Evolutionary conservation across 1,140 invertebrate species (phyloP), one percentile per base, ranked within the genome.

Genomic region (Philaenus spumarius): DNA sequence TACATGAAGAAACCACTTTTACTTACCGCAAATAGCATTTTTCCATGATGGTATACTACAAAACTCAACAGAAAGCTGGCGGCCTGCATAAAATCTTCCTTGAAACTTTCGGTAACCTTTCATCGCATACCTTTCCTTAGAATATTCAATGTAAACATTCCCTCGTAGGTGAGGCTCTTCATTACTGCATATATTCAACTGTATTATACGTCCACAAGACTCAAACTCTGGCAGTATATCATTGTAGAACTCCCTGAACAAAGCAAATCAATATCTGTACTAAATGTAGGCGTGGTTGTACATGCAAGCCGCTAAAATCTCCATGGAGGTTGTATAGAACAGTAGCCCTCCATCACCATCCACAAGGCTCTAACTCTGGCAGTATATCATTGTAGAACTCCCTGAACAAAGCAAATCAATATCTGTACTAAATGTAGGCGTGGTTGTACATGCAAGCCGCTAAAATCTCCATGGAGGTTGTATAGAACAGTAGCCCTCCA

Each of bases 121-220:
- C 0, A 90, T 75, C 4, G 89, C 86, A 59, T 83, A 80, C 43
- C 84, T 78, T 63, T 82, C 79, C 64, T 75, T 80, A 20, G 72
- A 70, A 77, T 86, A 97, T 69, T 95, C 89, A 40, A 95, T 78
- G 68, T 95, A 97, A 43, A 95, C 85, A 76, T 97, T 95, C 0
- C 93, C 93, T 53, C 91, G 75, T 1, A 97, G 76, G 76, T 97
- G 93, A 52, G 82, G 77, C 67, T 93, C 87, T 58, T 79, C 83
- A 71, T 97, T 97, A 67, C 86, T 84, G 69, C 93, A 93, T 12
- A 92, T 86, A 72, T 87, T 86, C 65, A 96, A 83, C 64, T 92
- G 87, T 20, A 79, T 74, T 46, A 96, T 80, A 66, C 78, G 77
- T 15, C 93, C 94, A 73, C 82, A 85, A 62, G 80, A 84, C 70